Evolutionary conservation across 2,113 vertebrate species (phyloP), one percentile per base, ranked within the genome.

Genomic region (Gorsachius goisagi): DNA sequence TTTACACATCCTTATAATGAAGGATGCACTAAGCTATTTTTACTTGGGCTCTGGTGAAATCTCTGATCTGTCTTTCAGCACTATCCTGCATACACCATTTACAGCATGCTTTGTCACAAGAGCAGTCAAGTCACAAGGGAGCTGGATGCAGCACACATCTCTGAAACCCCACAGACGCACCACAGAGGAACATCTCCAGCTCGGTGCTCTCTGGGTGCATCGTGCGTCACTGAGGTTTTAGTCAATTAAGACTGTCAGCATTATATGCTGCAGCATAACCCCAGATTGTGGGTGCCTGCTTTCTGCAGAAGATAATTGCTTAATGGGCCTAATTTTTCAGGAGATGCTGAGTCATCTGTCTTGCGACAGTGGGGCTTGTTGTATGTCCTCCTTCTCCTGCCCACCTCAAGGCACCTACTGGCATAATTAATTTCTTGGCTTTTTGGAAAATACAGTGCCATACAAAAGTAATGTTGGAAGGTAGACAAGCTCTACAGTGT

Each of bases 61-160:
- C 32, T 81, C 58, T 68, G 44, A 12, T 44, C 49, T 32, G 18
- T 56, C 23, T 81, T 89, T 58, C 15, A 28, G 45, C 9, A 4
- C 32, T n/a, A 2, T 11, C 52, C 33, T 67, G 50, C 33, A 3
- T 5, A 5, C 20, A 5, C 23, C 0, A 0, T 68, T 68, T 23
- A 23, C 47, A 84, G 67, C 27, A 3, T 12, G 17, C 33, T 79
- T 11, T 41, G 58, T 37, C 3, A 2, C 37, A 71, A 13, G 21
- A 71, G 66, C 52, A 30, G 60, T 6, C 2, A 1, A 15, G 44
- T 85, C 32, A 6, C n/a, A 13, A 3, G 0, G 1, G 56, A 68
- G n/a, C 49, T 0, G 9, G 53, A 27, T 16, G 18, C 50, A 49
- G 39, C 0, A 0, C 35, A 47, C 37, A 22, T 11, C 9, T 0